Evolutionary conservation across 2,113 vertebrate species (phyloP), one percentile per base, ranked within the genome.

Genomic region (Datnioides undecimradiatus): DNA sequence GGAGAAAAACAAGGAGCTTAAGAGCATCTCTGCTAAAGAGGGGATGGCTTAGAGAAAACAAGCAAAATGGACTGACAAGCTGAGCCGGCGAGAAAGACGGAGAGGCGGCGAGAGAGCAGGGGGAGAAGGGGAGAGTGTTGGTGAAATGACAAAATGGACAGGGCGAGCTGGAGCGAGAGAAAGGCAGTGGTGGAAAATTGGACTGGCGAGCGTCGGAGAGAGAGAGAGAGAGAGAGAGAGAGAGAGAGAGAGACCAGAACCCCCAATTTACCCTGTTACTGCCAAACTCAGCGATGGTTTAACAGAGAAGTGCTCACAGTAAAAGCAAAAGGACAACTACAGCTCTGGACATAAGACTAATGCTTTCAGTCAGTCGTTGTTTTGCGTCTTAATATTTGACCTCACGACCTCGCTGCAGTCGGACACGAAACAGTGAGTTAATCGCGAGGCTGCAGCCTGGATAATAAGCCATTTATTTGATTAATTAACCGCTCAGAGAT

Each of bases 1-100:
- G 83, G 70, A 82, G 84, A 84, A 79, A 88, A 88, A 84, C 80
- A 88, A 83, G 83, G 71, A 88, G 90, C 90, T 89, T 91, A 90
- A 91, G 86, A 90, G 86, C 90, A 90, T 91, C 76, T 85, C 79
- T 25, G 76, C 80, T 88, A 90, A 90, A 88, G 87, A 90, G 82
- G 81, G 81, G 63, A 70, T 5, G 83, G 83, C 88, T 83, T 75
- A 80, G 79, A 87, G 88, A 88, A 91, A 88, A 89, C 80, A 77
- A 88, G 87, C 81, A 72, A 91, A 90, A 89, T 76, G 83, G 79
- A 88, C 62, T 45, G 68, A 85, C 73, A 72, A 48, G 72, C 60
- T 64, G 83, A 82, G 85, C 58, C 63, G 68, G 62, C 7, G 46
- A 73, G 76, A 73, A 67, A 40, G 34, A 27, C 2, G 2, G 36